Evolutionary conservation across 2,113 vertebrate species (phyloP).

Genomic region (Candoia aspera): DNA sequence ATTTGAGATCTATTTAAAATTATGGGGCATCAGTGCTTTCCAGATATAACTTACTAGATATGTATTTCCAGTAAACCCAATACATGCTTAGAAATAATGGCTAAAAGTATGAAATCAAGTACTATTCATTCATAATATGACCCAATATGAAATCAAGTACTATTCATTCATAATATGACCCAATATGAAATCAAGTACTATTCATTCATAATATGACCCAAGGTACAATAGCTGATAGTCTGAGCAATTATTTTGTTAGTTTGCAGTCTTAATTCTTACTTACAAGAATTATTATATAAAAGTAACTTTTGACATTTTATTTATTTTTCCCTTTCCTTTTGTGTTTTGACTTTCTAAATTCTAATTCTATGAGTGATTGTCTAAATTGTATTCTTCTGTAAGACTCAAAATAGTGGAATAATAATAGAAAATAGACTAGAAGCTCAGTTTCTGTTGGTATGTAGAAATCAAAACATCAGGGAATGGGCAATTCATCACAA

Average conservation of each 20-base stretch:
- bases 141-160: too few species aligned
- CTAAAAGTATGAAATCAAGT: background rate
- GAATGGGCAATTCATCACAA: background rate
- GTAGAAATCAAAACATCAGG: background rate
- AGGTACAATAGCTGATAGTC: background rate
- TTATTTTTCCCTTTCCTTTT: background rate
- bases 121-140: background rate
- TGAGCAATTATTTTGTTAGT: background rate
- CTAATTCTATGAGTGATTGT: background rate
- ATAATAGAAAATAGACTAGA: background rate
- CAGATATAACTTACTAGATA: background rate
- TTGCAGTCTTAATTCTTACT: background rate
- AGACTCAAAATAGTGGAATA: background rate
- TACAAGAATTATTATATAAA: background rate
- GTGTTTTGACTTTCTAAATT: background rate
- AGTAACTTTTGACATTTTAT: background rate
- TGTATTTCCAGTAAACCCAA: background rate
- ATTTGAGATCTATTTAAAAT: background rate
- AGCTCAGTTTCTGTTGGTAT: background rate
- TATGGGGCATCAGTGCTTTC: background rate
- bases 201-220: too few species aligned
- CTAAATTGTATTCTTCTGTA: background rate
- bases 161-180: too few species aligned
- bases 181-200: too few species aligned
- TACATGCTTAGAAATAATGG: background rate